Conservation (phyloP, 2,113 vertebrate species). For the Colistium nudipinnis region DNA sequence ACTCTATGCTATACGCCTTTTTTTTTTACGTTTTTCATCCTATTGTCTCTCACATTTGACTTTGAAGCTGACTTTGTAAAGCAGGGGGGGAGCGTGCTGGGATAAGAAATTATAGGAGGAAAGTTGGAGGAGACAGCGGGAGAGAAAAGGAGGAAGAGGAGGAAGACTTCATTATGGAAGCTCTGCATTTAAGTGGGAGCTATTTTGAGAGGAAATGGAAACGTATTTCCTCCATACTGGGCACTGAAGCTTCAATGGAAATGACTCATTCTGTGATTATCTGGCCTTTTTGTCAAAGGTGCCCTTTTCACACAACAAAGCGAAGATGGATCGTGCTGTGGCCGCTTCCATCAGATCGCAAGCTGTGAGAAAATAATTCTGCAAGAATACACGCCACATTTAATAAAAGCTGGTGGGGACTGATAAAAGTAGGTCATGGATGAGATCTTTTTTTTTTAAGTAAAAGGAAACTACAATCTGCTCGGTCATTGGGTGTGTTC, state of each 20-base stretch:
- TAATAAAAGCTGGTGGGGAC: not conserved
- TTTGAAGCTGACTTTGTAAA: constrained; percentile 59
- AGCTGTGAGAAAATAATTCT: not conserved
- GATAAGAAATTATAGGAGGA: constrained; percentile 16
- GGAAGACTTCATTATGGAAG: constrained; percentile 46
- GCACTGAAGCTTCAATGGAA: too few species aligned
- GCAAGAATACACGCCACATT: not conserved
- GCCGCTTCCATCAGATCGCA: not conserved
- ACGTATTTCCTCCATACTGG: constrained; percentile 9
- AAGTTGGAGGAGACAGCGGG: constrained; percentile 49
- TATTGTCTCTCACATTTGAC: constrained; percentile 16
- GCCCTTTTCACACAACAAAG: constrained; percentile 14
- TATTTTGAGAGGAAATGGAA: constrained; percentile 1
- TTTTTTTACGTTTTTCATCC: too few species aligned
- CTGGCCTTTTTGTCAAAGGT: constrained; percentile 5
- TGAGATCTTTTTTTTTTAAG: too few species aligned
- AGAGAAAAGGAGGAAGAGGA: constrained; percentile 1
- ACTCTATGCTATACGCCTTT: too few species aligned
- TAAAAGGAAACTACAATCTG: not conserved
- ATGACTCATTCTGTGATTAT: constrained; percentile 25
- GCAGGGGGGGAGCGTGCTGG: not conserved
- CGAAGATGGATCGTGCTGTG: not conserved
- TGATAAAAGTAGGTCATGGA: not conserved
- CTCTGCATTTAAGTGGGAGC: constrained; percentile 18
- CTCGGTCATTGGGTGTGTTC: not conserved